A percentile compares a stretch with the other conserved stretches of the same genome.
phyloP scores from a whole-genome alignment of 2,113 vertebrate species.

The Cyphomyrus discorhynchus region DNA sequence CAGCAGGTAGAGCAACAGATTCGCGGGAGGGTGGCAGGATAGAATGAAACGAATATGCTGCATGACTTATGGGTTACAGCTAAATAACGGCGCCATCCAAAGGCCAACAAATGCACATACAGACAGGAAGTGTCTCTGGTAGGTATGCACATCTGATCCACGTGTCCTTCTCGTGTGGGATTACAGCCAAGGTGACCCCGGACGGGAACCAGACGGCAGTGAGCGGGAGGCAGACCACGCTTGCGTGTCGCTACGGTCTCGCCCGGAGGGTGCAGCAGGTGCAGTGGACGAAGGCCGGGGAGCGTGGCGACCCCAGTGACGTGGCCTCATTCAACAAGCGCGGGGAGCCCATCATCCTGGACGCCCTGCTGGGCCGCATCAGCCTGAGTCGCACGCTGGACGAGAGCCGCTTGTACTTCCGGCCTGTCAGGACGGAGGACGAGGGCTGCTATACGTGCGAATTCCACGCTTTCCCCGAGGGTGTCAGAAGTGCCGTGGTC shows the following conservation, averaged over 20 bases:
- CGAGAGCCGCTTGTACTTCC: constrained; percentile 47
- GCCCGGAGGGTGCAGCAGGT: constrained; percentile 50
- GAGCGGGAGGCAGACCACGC: constrained; percentile 34
- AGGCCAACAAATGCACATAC: neutral
- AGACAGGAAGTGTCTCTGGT: neutral
- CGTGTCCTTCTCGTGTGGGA: neutral
- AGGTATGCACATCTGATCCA: neutral
- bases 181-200: constrained; percentile 44
- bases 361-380: constrained; percentile 33
- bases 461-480: constrained; percentile 59
- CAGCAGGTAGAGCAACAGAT: neutral
- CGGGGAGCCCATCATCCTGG: neutral
- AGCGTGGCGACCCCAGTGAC: constrained; percentile 46
- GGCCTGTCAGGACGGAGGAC: constrained; percentile 45
- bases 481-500: constrained; percentile 36
- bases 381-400: constrained; percentile 45
- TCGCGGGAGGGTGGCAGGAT: neutral
- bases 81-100: neutral
- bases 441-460: constrained; percentile 68
- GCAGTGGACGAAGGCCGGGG: constrained; percentile 58
- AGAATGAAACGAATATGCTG: neutral
- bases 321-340: constrained; percentile 43
- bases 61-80: neutral
- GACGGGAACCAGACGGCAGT: constrained; percentile 50
- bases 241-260: constrained; percentile 55